A percentile compares a stretch with the other conserved stretches of the same genome.
Evolutionary conservation across 2,888 invertebrate genomes (phyloP).

Genomic region (Dicyrtoma fusca): DNA sequence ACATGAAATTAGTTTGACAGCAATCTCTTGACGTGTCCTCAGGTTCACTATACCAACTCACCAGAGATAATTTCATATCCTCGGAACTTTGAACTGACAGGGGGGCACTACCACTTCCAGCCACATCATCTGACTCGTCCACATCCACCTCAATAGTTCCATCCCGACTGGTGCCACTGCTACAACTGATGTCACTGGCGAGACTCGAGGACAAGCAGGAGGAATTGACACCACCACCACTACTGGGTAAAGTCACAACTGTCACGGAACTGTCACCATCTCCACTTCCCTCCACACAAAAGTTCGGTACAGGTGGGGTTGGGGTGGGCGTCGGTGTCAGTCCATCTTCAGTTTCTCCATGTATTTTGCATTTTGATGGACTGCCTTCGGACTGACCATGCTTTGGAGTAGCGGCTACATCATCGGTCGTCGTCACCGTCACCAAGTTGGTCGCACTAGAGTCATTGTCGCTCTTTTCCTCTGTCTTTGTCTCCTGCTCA

Average conservation of each 20-base stretch:
- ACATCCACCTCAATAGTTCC: background rate
- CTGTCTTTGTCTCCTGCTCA: no score
- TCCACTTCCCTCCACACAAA: constrained; percentile 53
- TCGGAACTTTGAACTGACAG: constrained; percentile 47
- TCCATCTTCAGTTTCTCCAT: background rate
- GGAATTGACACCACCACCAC: background rate
- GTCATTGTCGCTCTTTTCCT: no score
- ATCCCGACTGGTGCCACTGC: background rate
- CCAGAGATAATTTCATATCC: constrained; percentile 55
- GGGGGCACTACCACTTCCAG: constrained; percentile 13
- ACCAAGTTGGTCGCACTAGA: no score
- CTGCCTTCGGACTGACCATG: no score
- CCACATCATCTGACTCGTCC: constrained; percentile 25
- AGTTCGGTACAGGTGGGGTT: constrained; percentile 50
- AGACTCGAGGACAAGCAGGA: constrained; percentile 9
- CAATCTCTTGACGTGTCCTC: constrained; percentile 42
- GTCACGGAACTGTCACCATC: constrained; percentile 54
- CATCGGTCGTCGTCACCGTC: no score
- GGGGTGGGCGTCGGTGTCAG: no score
- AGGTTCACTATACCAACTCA: constrained; percentile 56
- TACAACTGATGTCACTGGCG: constrained; percentile 1
- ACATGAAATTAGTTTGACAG: constrained; percentile 27
- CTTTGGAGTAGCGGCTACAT: no score
- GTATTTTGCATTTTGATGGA: no score
- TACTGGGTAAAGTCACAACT: constrained; percentile 32